These are phyloP conservation scores for Brotogeris chrysoptera DNA, from an alignment of 2,797 vertebrate species.

Conservation along the genomic window DNA sequence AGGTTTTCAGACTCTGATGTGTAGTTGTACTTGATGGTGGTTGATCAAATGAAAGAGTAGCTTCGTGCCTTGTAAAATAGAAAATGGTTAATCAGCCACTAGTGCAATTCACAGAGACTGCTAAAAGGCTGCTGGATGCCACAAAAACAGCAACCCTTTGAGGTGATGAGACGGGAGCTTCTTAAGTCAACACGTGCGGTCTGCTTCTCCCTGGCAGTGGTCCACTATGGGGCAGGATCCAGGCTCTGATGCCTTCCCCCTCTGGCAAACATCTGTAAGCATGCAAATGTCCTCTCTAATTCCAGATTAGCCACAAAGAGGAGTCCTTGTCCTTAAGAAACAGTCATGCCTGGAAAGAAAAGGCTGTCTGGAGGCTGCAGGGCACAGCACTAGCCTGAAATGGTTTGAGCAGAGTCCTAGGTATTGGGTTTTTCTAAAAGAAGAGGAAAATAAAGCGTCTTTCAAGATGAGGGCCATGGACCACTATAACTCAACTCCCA, in stretches of 20 bases:
- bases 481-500: neutral
- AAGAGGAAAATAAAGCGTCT: neutral
- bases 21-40: neutral
- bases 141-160: slow-evolving; percentile 12
- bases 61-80: neutral
- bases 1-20: neutral
- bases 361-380: neutral
- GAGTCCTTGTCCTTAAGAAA: neutral
- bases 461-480: neutral
- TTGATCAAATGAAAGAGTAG: neutral
- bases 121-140: slow-evolving; percentile 30
- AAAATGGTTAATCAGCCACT: slow-evolving; percentile 4
- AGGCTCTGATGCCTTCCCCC: slow-evolving; percentile 8
- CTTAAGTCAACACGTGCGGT: neutral
- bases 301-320: slow-evolving; percentile 48
- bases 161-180: slow-evolving; percentile 4
- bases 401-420: neutral
- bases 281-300: neutral
- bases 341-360: neutral
- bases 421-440: neutral
- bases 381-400: neutral
- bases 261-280: neutral
- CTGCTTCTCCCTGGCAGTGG: neutral
- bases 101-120: neutral
- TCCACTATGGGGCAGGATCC: neutral